Evolutionary conservation across 2,888 invertebrate genomes (phyloP).

Genomic region (Hyppa rectilinea): DNA sequence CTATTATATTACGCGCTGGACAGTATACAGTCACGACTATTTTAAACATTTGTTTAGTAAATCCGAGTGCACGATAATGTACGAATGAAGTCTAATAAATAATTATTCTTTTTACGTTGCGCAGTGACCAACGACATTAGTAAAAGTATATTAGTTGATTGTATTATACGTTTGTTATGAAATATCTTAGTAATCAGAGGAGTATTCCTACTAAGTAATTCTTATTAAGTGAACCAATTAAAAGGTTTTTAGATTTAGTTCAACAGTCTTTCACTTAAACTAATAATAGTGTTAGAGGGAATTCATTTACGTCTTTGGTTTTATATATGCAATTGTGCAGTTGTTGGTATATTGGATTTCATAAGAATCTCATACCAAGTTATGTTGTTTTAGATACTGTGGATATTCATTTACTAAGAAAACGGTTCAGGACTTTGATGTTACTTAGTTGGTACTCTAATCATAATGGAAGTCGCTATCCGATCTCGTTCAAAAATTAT

Average conservation of each 20-base stretch:
- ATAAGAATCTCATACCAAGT: not conserved
- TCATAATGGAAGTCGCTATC: not conserved
- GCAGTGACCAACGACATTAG: not conserved
- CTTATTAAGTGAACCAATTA: not conserved
- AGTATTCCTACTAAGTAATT: not conserved
- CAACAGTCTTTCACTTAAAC: not conserved
- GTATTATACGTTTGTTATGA: not conserved
- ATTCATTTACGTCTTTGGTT: not conserved
- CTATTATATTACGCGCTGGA: too few relatives aligned
- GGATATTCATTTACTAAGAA: not conserved
- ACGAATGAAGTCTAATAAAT: not conserved
- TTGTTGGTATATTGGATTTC: not conserved
- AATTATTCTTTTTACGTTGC: not conserved
- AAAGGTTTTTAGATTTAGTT: not conserved
- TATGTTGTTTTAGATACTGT: not conserved
- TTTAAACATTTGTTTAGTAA: too few relatives aligned
- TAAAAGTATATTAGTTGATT: not conserved
- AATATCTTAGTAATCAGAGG: not conserved
- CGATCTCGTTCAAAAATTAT: not conserved
- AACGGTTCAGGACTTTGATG: not conserved
- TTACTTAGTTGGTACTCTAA: not conserved
- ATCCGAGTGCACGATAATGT: too few relatives aligned
- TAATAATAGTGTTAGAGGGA: not conserved
- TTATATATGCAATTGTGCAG: not conserved
- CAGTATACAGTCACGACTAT: too few relatives aligned